A percentile compares a stretch with the other conserved stretches of the same genome.
Conservation (phyloP, 2,888 invertebrate genomes). For the Ichneumon xanthorius region DNA sequence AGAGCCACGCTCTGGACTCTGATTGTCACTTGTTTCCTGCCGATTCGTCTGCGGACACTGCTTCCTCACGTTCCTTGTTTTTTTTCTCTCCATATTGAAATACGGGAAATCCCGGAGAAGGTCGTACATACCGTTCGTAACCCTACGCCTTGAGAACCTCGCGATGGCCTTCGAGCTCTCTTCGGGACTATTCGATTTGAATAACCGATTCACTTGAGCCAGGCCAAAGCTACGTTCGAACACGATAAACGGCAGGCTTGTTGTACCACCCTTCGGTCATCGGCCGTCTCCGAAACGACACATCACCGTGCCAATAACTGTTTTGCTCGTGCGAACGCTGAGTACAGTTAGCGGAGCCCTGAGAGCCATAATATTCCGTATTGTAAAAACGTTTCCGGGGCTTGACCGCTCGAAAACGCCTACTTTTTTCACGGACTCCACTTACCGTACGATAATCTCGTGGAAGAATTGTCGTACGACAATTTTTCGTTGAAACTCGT, state of each 20-base stretch:
- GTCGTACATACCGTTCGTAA: conserved; percentile 76
- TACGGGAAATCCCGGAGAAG: conserved; percentile 73
- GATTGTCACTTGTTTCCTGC: conserved; percentile 84
- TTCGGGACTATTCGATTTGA: conserved; percentile 72
- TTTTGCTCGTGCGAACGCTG: neutral
- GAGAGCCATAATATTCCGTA: conserved; percentile 75
- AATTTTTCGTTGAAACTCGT: neutral
- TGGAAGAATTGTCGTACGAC: conserved; percentile 26
- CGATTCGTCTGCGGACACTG: conserved; percentile 69
- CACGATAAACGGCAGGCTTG: neutral
- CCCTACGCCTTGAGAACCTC: conserved; percentile 84
- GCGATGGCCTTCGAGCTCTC: conserved; percentile 45
- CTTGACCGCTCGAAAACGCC: conserved; percentile 75
- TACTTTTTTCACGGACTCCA: neutral
- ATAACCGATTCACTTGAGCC: conserved; percentile 62
- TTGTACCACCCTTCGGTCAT: neutral
- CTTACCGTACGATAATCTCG: conserved; percentile 20
- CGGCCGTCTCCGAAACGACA: conserved; percentile 11
- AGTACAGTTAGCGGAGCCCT: neutral
- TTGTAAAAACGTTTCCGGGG: conserved; percentile 81
- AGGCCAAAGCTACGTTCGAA: neutral
- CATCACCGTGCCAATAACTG: neutral
- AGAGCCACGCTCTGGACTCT: conserved; percentile 74
- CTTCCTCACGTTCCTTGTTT: conserved; percentile 54
- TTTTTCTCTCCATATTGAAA: conserved; percentile 76